Conservation (phyloP, 2,797 vertebrate genomes). For the Danio kyathit region DNA sequence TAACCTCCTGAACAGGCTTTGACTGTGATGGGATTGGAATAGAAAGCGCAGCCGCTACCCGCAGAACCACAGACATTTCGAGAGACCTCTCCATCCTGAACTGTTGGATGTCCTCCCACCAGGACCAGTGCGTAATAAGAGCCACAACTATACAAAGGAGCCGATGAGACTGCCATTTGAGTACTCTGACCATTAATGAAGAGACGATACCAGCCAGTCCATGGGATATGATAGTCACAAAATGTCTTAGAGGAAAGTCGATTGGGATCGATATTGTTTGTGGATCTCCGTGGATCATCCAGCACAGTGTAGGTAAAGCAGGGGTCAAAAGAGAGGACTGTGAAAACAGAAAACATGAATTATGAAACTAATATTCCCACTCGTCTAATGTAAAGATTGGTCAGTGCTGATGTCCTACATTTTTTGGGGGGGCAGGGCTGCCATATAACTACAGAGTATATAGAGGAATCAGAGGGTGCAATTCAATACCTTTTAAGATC, state of each 20-base stretch:
- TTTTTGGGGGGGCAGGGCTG: too few species aligned
- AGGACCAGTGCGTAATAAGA: slow-evolving; percentile 36
- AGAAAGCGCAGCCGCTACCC: not conserved
- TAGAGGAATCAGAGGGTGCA: too few species aligned
- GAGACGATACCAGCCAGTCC: slow-evolving; percentile 39
- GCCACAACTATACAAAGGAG: not conserved
- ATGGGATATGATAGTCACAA: slow-evolving; percentile 21
- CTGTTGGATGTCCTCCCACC: not conserved
- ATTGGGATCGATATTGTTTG: slow-evolving; percentile 15
- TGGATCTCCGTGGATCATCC: slow-evolving; percentile 42
- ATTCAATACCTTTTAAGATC: too few species aligned
- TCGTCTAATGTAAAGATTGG: too few species aligned
- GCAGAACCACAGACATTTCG: slow-evolving; percentile 5
- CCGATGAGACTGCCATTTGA: slow-evolving; percentile 49
- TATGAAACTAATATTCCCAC: too few species aligned
- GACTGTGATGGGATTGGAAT: not conserved
- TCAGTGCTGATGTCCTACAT: too few species aligned
- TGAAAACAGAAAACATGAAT: too few species aligned
- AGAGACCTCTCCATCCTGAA: slow-evolving; percentile 28
- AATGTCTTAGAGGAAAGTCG: not conserved
- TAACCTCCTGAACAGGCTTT: too few species aligned
- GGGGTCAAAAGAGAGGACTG: slow-evolving; percentile 21
- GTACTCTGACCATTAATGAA: not conserved
- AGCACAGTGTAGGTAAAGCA: slow-evolving; percentile 7
- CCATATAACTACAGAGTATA: too few species aligned